Percentiles rank a stretch among this genome's conserved stretches.
Evolutionary conservation across 2,888 invertebrate species (phyloP).

Genomic region (Thymelicus sylvestris): DNA sequence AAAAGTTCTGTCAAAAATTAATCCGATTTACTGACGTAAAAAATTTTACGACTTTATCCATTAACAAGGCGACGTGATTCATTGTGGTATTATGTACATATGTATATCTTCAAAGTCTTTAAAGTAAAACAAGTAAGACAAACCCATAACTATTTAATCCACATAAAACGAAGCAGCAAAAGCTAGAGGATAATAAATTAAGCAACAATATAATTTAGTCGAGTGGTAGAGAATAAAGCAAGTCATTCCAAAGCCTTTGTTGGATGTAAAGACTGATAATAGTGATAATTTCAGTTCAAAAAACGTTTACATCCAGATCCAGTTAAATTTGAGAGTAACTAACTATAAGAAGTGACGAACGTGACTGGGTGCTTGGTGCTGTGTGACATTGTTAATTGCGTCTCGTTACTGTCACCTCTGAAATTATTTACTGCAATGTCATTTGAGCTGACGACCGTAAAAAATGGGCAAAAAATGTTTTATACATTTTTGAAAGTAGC

Average conservation of each 20-base stretch:
- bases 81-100: too few relatives aligned
- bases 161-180: too few relatives aligned
- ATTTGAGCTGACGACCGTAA: slow-evolving; percentile 2
- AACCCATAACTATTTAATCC: too few relatives aligned
- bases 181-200: too few relatives aligned
- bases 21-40: too few relatives aligned
- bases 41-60: too few relatives aligned
- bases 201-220: neutral
- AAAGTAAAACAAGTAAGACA: too few relatives aligned
- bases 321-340: neutral
- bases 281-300: neutral
- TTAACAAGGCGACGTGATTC: too few relatives aligned
- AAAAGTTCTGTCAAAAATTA: too few relatives aligned
- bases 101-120: too few relatives aligned
- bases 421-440: slow-evolving; percentile 17
- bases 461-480: neutral
- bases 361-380: neutral
- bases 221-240: neutral
- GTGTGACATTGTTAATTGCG: slow-evolving; percentile 4
- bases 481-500: neutral
- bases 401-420: slow-evolving; percentile 20
- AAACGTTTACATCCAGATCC: neutral
- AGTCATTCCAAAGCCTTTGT: neutral
- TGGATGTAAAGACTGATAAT: neutral
- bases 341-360: slow-evolving; percentile 12